A percentile compares a stretch with the other conserved stretches of the same genome.
These are phyloP conservation scores for Drosophila obscura DNA, from an alignment of 1,140 invertebrate species.

Conservation along the genomic window DNA sequence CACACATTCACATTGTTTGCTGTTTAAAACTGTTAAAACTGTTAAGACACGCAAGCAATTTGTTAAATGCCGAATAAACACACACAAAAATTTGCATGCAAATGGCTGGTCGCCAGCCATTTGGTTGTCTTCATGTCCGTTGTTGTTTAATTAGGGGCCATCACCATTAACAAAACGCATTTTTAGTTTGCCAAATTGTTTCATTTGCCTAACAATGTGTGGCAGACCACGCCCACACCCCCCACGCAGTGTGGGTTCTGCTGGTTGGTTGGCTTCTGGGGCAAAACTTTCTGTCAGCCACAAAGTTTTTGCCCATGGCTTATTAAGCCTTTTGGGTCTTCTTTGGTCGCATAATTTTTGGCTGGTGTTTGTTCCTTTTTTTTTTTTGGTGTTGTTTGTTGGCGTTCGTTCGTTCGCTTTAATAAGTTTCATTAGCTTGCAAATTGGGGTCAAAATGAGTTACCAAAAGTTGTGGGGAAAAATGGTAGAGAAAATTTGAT, in stretches of 20 bases:
- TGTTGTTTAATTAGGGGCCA: slow-evolving; percentile 54
- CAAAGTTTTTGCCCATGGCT: slow-evolving; percentile 35
- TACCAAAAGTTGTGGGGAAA: slow-evolving; percentile 33
- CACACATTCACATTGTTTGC: slow-evolving; percentile 11
- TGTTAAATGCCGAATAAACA: slow-evolving; percentile 61
- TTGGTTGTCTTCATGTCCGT: slow-evolving; percentile 35
- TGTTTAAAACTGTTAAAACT: no score
- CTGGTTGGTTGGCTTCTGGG: slow-evolving; percentile 4
- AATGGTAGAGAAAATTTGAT: slow-evolving; percentile 31
- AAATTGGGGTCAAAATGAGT: slow-evolving; percentile 57
- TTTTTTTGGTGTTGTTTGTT: background rate
- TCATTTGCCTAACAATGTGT: slow-evolving; percentile 31
- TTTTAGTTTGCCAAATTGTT: slow-evolving; percentile 55
- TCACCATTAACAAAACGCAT: slow-evolving; percentile 56
- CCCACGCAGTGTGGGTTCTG: background rate
- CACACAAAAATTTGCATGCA: slow-evolving; percentile 50
- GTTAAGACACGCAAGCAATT: slow-evolving; percentile 63
- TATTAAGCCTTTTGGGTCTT: slow-evolving; percentile 55
- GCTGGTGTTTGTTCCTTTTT: background rate
- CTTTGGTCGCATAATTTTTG: slow-evolving; percentile 6
- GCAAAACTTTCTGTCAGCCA: slow-evolving; percentile 38
- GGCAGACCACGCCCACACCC: background rate
- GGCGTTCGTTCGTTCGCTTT: slow-evolving; percentile 27
- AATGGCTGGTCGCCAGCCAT: slow-evolving; percentile 19
- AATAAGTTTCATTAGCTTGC: slow-evolving; percentile 64